Evolutionary conservation across 2,888 invertebrate genomes (phyloP).

Genomic region (Nomada flava): DNA sequence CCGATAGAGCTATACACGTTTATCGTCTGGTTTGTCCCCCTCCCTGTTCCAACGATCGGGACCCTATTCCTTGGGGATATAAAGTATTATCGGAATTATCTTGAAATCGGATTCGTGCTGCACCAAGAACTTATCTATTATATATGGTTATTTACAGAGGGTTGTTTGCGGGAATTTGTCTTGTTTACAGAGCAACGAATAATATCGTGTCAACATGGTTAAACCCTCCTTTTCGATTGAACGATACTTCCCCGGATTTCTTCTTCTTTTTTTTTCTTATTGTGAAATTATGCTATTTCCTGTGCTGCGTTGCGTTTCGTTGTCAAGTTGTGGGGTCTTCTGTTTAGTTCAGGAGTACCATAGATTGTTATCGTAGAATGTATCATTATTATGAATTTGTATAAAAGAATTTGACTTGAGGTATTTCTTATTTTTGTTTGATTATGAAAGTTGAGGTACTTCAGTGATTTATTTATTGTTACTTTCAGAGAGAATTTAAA

Average conservation of each 20-base stretch:
- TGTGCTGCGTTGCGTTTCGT: no score
- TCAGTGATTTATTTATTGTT: no score
- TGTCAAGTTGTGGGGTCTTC: no score
- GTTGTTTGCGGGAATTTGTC: neutral
- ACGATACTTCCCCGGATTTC: neutral
- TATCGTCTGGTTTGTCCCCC: neutral
- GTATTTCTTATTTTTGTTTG: no score
- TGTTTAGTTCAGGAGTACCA: no score
- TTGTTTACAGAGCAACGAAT: conserved; percentile 17
- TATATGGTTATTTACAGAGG: neutral
- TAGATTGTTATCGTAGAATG: no score
- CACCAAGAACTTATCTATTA: conserved; percentile 15
- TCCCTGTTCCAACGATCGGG: neutral
- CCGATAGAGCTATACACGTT: neutral
- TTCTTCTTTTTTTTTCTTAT: neutral
- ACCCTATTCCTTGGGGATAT: neutral
- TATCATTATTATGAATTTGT: no score
- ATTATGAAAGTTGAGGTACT: no score
- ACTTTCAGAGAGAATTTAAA: no score
- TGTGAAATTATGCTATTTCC: neutral
- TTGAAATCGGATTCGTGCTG: conserved; percentile 6
- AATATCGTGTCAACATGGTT: neutral
- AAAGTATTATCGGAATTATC: conserved; percentile 25
- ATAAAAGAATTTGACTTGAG: no score
- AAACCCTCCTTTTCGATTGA: neutral